A percentile compares a stretch with the other conserved stretches of the same genome.
Conservation (phyloP, 2,888 invertebrate species). For the Nudaria mundana region DNA sequence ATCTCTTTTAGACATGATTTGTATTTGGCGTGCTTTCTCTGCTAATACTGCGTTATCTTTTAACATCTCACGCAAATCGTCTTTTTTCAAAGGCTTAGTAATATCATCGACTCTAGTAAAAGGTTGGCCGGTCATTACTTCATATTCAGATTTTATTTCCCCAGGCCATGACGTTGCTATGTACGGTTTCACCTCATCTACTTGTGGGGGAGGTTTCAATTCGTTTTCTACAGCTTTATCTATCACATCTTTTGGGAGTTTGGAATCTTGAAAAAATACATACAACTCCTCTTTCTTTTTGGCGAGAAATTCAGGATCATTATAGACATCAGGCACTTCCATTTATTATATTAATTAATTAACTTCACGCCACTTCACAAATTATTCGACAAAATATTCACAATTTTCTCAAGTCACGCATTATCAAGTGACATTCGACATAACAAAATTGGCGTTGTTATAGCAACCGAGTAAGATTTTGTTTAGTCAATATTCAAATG, state of each 20-base stretch:
- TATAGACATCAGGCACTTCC: slow-evolving; percentile 37
- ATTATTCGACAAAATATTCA: background rate
- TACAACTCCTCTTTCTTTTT: slow-evolving; percentile 56
- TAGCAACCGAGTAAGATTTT: slow-evolving; percentile 21
- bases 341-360: slow-evolving; percentile 21
- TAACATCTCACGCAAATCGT: slow-evolving; percentile 57
- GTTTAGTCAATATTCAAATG: slow-evolving; percentile 31
- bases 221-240: slow-evolving; percentile 67
- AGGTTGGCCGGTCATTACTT: slow-evolving; percentile 73
- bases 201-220: slow-evolving; percentile 47
- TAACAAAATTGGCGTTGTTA: slow-evolving; percentile 23
- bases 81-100: slow-evolving; percentile 49
- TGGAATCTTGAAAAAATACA: slow-evolving; percentile 59
- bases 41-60: slow-evolving; percentile 60
- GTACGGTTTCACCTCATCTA: slow-evolving; percentile 45
- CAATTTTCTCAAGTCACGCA: background rate
- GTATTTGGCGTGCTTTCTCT: slow-evolving; percentile 70
- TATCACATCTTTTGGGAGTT: slow-evolving; percentile 52
- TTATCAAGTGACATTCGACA: slow-evolving; percentile 17
- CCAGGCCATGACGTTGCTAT: slow-evolving; percentile 61
- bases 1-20: slow-evolving; percentile 50
- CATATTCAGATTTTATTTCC: slow-evolving; percentile 61
- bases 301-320: slow-evolving; percentile 45
- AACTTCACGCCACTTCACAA: background rate
- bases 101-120: slow-evolving; percentile 60